Percentiles rank a stretch among this genome's conserved stretches.
Evolutionary conservation across 1,140 invertebrate genomes (phyloP).

Genomic region (Armadillidium nasatum): DNA sequence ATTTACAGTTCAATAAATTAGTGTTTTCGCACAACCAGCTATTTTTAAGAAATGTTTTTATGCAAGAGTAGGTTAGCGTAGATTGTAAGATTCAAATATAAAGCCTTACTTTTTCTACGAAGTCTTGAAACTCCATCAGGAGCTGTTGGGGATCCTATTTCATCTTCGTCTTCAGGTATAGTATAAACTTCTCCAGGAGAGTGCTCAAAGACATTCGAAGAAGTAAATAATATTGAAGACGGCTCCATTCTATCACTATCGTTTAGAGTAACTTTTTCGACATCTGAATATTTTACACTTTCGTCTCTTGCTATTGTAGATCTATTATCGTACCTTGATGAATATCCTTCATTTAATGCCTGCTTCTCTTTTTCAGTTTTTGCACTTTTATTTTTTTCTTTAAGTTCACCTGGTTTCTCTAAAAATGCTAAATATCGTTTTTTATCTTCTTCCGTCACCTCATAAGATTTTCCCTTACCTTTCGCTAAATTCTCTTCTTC

Average conservation of each 20-base stretch:
- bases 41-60: too few species aligned
- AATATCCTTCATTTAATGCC: slow-evolving; percentile 16
- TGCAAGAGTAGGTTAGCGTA: slow-evolving; percentile 1
- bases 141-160: slow-evolving; percentile 54
- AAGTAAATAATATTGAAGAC: slow-evolving; percentile 32
- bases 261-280: slow-evolving; percentile 38
- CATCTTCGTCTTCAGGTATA: slow-evolving; percentile 57
- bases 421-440: slow-evolving; percentile 26
- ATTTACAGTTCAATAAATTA: too few species aligned
- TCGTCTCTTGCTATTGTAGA: slow-evolving; percentile 10
- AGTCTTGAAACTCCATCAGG: slow-evolving; percentile 52
- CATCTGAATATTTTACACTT: slow-evolving; percentile 38
- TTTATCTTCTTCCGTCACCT: slow-evolving; percentile 26
- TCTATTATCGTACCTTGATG: not conserved
- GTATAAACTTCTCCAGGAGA: slow-evolving; percentile 56
- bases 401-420: slow-evolving; percentile 11
- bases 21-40: too few species aligned
- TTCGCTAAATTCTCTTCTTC: slow-evolving; percentile 23
- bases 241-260: slow-evolving; percentile 43
- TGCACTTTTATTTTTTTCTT: slow-evolving; percentile 20
- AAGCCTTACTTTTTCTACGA: slow-evolving; percentile 42
- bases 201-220: slow-evolving; percentile 51
- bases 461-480: slow-evolving; percentile 3
- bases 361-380: slow-evolving; percentile 17
- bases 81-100: slow-evolving; percentile 5